These are phyloP conservation scores for Anarhynchus alexandrinus DNA, from an alignment of 2,113 vertebrate genomes.

Conservation along the genomic window DNA sequence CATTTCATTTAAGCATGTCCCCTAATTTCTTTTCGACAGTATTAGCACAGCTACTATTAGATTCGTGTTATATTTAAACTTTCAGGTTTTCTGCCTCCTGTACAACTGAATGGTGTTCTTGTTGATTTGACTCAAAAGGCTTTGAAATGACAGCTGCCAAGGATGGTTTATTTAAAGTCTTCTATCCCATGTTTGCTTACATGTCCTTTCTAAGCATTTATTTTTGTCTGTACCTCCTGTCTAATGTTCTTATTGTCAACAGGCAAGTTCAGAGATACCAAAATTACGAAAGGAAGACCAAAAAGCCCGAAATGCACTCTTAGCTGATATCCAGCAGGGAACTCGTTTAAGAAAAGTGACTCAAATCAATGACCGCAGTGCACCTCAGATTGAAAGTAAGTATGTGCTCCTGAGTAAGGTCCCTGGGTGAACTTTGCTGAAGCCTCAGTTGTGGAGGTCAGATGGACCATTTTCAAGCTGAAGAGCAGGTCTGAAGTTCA, in stretches of 20 bases:
- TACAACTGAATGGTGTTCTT: background rate
- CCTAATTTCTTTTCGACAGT: background rate
- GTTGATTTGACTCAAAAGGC: fast-evolving
- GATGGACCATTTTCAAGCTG: background rate
- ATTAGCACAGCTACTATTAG: background rate
- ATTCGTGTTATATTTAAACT: background rate
- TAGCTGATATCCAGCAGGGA: constrained; percentile 94
- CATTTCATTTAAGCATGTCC: background rate
- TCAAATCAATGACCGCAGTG: constrained; percentile 89
- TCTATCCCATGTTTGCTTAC: background rate
- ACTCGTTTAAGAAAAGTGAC: constrained; percentile 84
- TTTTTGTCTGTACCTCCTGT: background rate
- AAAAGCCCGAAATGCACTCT: constrained; percentile 83
- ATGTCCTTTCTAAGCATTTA: background rate
- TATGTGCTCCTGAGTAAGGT: background rate
- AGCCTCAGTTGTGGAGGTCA: background rate
- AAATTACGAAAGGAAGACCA: constrained; percentile 65
- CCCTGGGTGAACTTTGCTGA: background rate
- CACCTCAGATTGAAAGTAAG: constrained; percentile 88
- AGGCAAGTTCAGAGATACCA: constrained; percentile 68
- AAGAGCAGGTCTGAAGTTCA: background rate
- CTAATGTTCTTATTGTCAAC: background rate
- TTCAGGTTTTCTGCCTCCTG: background rate
- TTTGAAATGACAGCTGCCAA: background rate
- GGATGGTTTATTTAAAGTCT: background rate